Conservation (phyloP, 2,797 vertebrate species). For the Micrastur ruficollis region DNA sequence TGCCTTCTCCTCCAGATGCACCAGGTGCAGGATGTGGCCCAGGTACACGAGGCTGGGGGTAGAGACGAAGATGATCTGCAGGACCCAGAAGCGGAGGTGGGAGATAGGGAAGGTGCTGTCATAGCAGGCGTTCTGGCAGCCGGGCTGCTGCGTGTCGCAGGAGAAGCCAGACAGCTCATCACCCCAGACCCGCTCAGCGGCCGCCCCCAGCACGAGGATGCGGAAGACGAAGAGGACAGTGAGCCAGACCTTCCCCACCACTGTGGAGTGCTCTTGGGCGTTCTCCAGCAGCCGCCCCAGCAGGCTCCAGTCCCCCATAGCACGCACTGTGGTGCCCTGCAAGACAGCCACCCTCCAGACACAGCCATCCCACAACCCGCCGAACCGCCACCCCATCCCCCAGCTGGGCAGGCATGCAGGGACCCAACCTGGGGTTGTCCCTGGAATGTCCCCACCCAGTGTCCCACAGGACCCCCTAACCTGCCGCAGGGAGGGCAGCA, state of each 20-base stretch:
- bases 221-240: conserved; percentile 88
- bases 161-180: conserved; percentile 87
- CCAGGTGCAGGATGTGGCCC: conserved; percentile 88
- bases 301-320: conserved; percentile 87
- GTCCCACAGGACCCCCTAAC: background rate
- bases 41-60: conserved; percentile 88
- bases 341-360: conserved; percentile 35
- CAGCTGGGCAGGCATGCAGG: fast-evolving
- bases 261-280: conserved; percentile 88
- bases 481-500: background rate
- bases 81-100: conserved; percentile 91
- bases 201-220: conserved; percentile 83
- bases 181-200: conserved; percentile 88
- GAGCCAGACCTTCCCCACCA: conserved; percentile 90
- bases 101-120: conserved; percentile 90
- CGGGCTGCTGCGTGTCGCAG: conserved; percentile 89
- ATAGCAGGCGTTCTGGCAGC: conserved; percentile 90
- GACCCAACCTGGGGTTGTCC: background rate
- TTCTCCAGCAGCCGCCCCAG: conserved; percentile 87
- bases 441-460: background rate
- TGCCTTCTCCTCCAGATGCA: conserved; percentile 85
- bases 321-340: background rate
- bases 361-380: fast-evolving
- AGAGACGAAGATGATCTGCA: conserved; percentile 92
- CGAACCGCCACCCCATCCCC: fast-evolving